Conservation (phyloP, 2,113 vertebrate species). For the Hiodon alosoides region DNA sequence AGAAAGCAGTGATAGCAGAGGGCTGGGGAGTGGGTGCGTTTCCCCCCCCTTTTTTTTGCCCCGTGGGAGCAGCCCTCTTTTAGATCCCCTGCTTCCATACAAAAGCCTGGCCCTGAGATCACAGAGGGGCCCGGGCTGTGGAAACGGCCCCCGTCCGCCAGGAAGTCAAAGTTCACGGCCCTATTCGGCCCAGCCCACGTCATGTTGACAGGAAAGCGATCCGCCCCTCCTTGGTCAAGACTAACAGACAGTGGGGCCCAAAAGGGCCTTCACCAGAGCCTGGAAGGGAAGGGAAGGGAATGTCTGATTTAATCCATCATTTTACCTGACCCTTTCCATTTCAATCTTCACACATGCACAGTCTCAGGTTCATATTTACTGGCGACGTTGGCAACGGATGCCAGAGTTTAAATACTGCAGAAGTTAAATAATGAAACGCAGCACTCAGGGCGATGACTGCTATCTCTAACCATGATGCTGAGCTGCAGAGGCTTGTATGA, state of each 20-base stretch:
- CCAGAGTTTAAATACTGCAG: too few relatives aligned
- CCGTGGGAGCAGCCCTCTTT: too few relatives aligned
- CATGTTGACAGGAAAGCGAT: constrained; percentile 49
- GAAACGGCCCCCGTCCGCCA: constrained; percentile 9
- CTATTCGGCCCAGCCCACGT: constrained; percentile 43
- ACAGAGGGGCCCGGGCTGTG: background rate
- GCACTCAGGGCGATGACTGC: constrained; percentile 14
- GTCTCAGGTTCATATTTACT: too few relatives aligned
- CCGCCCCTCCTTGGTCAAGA: constrained; percentile 40
- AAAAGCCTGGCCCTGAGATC: background rate
- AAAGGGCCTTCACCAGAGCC: constrained; percentile 31
- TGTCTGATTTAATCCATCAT: constrained; percentile 41
- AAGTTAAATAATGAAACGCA: background rate
- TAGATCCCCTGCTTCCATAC: background rate
- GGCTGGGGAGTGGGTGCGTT: constrained; percentile 28
- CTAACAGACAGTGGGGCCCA: constrained; percentile 37
- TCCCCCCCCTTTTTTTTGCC: constrained; percentile 24
- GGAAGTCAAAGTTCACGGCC: constrained; percentile 36
- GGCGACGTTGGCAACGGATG: background rate
- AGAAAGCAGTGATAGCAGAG: background rate
- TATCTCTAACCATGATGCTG: background rate
- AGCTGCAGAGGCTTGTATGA: background rate
- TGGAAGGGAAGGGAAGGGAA: constrained; percentile 19
- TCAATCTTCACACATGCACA: background rate
- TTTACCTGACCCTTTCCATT: constrained; percentile 28